Evolutionary conservation across 2,888 invertebrate species (phyloP).

Genomic region (Drosophila infuscata): DNA sequence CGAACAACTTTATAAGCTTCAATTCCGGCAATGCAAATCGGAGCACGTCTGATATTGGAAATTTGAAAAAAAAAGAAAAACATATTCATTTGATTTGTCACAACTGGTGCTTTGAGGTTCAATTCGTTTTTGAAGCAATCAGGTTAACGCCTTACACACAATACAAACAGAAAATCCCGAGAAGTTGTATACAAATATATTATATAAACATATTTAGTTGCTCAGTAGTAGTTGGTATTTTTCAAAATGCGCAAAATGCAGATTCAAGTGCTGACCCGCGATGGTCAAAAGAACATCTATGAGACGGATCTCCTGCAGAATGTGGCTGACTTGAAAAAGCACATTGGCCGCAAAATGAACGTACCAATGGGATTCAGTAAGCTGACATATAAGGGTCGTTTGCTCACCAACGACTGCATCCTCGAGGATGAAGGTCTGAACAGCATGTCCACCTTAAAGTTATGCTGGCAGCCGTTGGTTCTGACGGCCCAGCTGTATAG

Average conservation of each 20-base stretch:
- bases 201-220: neutral
- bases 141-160: neutral
- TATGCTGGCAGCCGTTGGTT: constrained; percentile 64
- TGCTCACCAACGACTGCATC: constrained; percentile 49
- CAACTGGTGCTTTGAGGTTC: constrained; percentile 17
- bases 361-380: constrained; percentile 71
- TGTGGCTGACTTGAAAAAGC: constrained; percentile 56
- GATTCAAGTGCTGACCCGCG: constrained; percentile 59
- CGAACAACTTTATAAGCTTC: neutral
- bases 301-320: constrained; percentile 58
- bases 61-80: neutral
- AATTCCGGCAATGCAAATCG: no score
- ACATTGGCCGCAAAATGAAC: constrained; percentile 51
- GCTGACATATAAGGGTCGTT: constrained; percentile 53
- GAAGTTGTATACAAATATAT: neutral
- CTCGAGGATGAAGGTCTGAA: constrained; percentile 58
- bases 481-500: constrained; percentile 51
- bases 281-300: constrained; percentile 54
- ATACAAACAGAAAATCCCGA: constrained; percentile 11
- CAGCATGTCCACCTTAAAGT: constrained; percentile 58
- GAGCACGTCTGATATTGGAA: neutral
- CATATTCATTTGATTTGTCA: neutral
- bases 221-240: constrained; percentile 4
- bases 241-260: constrained; percentile 54
- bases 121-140: constrained; percentile 11